Evolutionary conservation across 2,113 vertebrate species (phyloP).

Genomic region (Plestiodon gilberti): DNA sequence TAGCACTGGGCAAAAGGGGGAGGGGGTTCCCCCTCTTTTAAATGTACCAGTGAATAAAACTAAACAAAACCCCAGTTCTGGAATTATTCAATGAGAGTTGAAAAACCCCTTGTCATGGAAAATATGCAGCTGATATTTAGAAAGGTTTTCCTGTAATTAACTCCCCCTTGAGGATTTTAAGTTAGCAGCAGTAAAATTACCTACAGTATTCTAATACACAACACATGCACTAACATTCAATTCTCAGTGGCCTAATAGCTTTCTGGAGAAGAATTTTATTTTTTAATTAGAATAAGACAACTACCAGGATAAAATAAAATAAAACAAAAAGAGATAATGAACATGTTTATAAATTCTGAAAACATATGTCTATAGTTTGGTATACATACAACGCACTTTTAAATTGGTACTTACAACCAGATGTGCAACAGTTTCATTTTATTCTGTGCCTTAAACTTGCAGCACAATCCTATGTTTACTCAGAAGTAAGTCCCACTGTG

Average conservation of each 20-base stretch:
- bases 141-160: slow-evolving; percentile 99
- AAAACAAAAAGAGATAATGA: slow-evolving; percentile 55
- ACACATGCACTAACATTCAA: slow-evolving; percentile 89
- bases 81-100: slow-evolving; percentile 80
- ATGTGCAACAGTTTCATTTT: slow-evolving; percentile 31
- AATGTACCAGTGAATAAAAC: slow-evolving; percentile 70
- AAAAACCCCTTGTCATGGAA: slow-evolving; percentile 93
- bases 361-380: slow-evolving; percentile 44
- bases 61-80: slow-evolving; percentile 74
- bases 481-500: no score
- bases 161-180: slow-evolving; percentile 97
- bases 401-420: slow-evolving; percentile 47
- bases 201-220: slow-evolving; percentile 96
- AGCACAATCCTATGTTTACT: no score
- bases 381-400: slow-evolving; percentile 27
- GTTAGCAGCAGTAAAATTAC: slow-evolving; percentile 99
- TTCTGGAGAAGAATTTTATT: slow-evolving; percentile 66
- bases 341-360: slow-evolving; percentile 56
- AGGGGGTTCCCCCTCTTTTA: slow-evolving; percentile 55
- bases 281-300: slow-evolving; percentile 74
- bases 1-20: slow-evolving; percentile 30
- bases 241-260: slow-evolving; percentile 72
- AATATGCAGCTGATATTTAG: slow-evolving; percentile 98
- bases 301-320: slow-evolving; percentile 65
- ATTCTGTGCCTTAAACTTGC: neutral